Conservation (phyloP, 1,140 invertebrate species). For the Drosophila subpulchrella region DNA sequence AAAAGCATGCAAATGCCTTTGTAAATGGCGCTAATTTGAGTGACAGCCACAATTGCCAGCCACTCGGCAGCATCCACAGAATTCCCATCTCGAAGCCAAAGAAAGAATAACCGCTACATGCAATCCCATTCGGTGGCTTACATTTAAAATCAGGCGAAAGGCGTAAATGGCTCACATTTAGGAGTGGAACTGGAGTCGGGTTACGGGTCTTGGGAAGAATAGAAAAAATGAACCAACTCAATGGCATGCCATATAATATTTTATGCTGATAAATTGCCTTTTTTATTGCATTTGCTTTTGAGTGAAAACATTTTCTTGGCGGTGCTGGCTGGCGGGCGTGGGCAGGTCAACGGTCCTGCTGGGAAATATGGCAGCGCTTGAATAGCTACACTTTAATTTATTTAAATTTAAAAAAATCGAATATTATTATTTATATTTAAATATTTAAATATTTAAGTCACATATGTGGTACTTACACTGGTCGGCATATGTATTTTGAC, state of each 20-base stretch:
- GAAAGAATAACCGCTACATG: constrained; percentile 22
- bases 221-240: constrained; percentile 76
- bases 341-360: constrained; percentile 70
- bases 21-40: constrained; percentile 69
- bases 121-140: constrained; percentile 60
- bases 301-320: constrained; percentile 80
- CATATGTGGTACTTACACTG: too few relatives aligned
- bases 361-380: constrained; percentile 59
- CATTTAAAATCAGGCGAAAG: constrained; percentile 60
- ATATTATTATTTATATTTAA: too few relatives aligned
- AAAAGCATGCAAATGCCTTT: constrained; percentile 64
- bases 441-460: not conserved
- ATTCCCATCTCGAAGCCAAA: constrained; percentile 23
- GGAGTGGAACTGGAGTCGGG: constrained; percentile 13
- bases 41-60: constrained; percentile 66
- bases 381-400: constrained; percentile 2
- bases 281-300: constrained; percentile 83
- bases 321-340: constrained; percentile 27
- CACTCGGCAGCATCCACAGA: constrained; percentile 26
- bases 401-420: not conserved
- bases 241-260: constrained; percentile 83
- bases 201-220: constrained; percentile 3
- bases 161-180: constrained; percentile 64
- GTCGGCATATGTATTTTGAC: too few relatives aligned
- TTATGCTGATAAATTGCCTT: constrained; percentile 83